Percentiles rank a stretch among this genome's conserved stretches.
phyloP scores from a whole-genome alignment of 2,888 invertebrate genomes.

The Cataglyphis rosenhaueri region DNA sequence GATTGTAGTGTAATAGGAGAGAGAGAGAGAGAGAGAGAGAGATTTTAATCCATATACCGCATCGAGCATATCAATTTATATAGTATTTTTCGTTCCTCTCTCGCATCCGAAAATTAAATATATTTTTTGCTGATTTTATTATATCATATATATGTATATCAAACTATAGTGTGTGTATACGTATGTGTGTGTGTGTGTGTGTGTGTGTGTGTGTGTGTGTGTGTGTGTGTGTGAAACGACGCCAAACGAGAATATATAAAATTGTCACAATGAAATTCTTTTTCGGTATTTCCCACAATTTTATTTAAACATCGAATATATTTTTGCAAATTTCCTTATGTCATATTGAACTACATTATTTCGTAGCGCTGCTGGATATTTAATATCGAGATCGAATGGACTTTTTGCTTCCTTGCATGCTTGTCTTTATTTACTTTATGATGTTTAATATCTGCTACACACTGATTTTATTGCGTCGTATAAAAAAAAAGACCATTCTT shows the following conservation, averaged over 20 bases:
- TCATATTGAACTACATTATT: conserved; percentile 11
- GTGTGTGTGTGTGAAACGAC: not conserved
- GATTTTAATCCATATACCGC: conserved; percentile 19
- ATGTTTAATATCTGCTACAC: conserved; percentile 16
- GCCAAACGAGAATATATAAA: conserved; percentile 11
- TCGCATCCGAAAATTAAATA: conserved; percentile 38
- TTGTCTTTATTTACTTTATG: conserved; percentile 13
- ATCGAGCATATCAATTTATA: conserved; percentile 28
- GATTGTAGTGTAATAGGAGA: not conserved
- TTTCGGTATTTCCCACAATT: conserved; percentile 34
- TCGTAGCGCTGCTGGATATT: conserved; percentile 26
- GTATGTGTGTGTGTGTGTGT: not conserved
- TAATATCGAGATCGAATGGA: conserved; percentile 31
- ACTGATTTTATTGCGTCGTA: conserved; percentile 4
- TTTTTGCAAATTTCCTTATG: conserved; percentile 42
- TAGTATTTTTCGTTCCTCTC: conserved; percentile 28
- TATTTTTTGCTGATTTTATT: conserved; percentile 45
- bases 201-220: not conserved
- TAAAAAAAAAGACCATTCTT: not conserved
- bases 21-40: not conserved
- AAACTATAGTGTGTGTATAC: conserved; percentile 20
- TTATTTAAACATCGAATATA: conserved; percentile 40
- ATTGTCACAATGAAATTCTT: conserved; percentile 37
- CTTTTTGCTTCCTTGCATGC: conserved; percentile 6
- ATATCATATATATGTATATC: conserved; percentile 28